These are phyloP conservation scores for Deroplatys truncata DNA, from an alignment of 2,888 invertebrate genomes.

Conservation along the genomic window DNA sequence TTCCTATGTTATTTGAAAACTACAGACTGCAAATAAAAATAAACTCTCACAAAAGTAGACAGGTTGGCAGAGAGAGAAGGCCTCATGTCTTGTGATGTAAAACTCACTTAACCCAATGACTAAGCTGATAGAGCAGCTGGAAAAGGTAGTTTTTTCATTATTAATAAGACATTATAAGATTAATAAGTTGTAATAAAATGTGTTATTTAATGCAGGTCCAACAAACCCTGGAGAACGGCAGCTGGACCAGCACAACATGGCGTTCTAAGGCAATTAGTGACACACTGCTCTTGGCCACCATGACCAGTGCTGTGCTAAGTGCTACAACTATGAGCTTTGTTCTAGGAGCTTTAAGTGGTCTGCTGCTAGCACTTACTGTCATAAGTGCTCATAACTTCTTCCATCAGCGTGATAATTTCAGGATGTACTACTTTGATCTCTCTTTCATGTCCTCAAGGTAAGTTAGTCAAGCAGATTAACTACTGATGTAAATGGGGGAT, in stretches of 20 bases:
- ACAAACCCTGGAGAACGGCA: background rate
- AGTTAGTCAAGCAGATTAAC: background rate
- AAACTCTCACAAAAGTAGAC: too few species aligned
- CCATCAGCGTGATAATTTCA: slow-evolving; percentile 69
- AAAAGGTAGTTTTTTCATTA: too few species aligned
- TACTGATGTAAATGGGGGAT: too few species aligned
- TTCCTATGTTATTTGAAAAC: too few species aligned
- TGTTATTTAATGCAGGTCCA: background rate
- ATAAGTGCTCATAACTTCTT: slow-evolving; percentile 72
- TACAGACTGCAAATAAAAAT: too few species aligned
- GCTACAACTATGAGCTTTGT: slow-evolving; percentile 30
- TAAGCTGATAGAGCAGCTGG: too few species aligned
- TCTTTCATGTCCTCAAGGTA: slow-evolving; percentile 61
- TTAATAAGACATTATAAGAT: too few species aligned
- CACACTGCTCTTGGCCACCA: slow-evolving; percentile 42
- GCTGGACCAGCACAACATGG: background rate
- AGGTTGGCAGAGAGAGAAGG: too few species aligned
- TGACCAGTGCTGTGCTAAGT: slow-evolving; percentile 39
- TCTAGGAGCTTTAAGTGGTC: slow-evolving; percentile 51
- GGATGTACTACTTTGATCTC: slow-evolving; percentile 74
- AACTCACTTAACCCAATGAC: too few species aligned
- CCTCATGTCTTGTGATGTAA: too few species aligned
- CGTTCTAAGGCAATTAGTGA: slow-evolving; percentile 36
- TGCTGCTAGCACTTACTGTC: slow-evolving; percentile 53
- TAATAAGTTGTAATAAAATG: too few species aligned